These are phyloP conservation scores for Onthophagus taurus DNA, from an alignment of 1,140 invertebrate genomes.

Conservation along the genomic window DNA sequence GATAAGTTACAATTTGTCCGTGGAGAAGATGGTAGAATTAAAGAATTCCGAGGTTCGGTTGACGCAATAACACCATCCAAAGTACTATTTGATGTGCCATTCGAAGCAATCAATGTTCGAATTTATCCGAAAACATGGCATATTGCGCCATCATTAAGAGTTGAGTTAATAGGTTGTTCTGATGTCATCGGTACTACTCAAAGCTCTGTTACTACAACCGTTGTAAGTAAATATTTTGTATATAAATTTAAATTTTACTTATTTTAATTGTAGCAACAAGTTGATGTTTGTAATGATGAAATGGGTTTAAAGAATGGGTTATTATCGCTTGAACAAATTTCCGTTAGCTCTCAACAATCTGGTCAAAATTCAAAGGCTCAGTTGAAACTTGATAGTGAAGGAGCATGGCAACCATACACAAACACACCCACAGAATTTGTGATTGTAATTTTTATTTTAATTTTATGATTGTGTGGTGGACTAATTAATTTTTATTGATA, in stretches of 20 bases:
- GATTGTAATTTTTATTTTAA: slow-evolving; percentile 34
- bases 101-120: slow-evolving; percentile 62
- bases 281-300: slow-evolving; percentile 45
- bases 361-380: slow-evolving; percentile 31
- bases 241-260: background rate
- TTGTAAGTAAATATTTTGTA: background rate
- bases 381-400: slow-evolving; percentile 39
- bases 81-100: slow-evolving; percentile 55
- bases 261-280: background rate
- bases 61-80: slow-evolving; percentile 47
- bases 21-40: slow-evolving; percentile 15
- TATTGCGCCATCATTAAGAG: slow-evolving; percentile 56
- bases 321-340: slow-evolving; percentile 48
- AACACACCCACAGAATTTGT: slow-evolving; percentile 56
- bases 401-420: slow-evolving; percentile 50
- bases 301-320: slow-evolving; percentile 54
- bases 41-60: slow-evolving; percentile 63
- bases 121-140: slow-evolving; percentile 69
- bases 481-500: slow-evolving; percentile 31
- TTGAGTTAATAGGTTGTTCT: slow-evolving; percentile 68
- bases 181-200: slow-evolving; percentile 18
- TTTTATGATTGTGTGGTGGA: background rate
- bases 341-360: slow-evolving; percentile 34
- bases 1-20: slow-evolving; percentile 5
- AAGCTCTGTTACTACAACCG: too few relatives aligned